Percentiles rank a stretch among this genome's conserved stretches.
These are phyloP conservation scores for Lycaon pictus DNA, from an alignment of 2,113 vertebrate species.

Conservation along the genomic window DNA sequence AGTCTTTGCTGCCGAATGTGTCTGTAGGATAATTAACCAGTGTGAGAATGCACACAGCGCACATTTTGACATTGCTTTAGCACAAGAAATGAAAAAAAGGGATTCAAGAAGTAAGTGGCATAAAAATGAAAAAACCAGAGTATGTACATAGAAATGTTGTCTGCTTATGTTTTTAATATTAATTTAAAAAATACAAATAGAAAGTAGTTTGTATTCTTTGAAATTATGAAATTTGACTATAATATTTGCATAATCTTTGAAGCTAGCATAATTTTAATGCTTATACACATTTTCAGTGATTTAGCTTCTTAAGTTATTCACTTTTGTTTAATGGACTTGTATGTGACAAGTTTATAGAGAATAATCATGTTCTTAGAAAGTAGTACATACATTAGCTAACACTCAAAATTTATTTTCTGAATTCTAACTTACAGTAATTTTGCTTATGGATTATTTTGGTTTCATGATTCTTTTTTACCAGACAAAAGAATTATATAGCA, in stretches of 20 bases:
- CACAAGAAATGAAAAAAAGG: constrained; percentile 92
- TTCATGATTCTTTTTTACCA: background rate
- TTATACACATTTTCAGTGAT: background rate
- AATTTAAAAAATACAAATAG: background rate
- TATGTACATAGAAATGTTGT: background rate
- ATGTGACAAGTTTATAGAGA: constrained; percentile 7
- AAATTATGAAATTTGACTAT: background rate
- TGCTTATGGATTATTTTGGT: constrained; percentile 1
- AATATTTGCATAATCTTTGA: background rate
- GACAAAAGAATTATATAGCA: background rate
- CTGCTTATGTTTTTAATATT: constrained; percentile 32
- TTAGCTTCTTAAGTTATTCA: constrained; percentile 39
- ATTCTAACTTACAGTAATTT: background rate
- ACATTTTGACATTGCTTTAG: constrained; percentile 93
- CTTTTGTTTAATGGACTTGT: background rate
- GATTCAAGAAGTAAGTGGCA: constrained; percentile 91
- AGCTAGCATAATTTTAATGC: background rate
- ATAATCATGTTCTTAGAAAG: background rate
- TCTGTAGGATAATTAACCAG: constrained; percentile 93
- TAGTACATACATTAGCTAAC: background rate
- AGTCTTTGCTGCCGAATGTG: constrained; percentile 94
- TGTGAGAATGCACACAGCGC: constrained; percentile 89
- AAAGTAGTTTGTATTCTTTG: background rate
- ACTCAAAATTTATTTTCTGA: constrained; percentile 41
- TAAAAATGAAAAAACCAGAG: background rate